Evolutionary conservation across 2,113 vertebrate species (phyloP).

Genomic region (Alligator sinensis): DNA sequence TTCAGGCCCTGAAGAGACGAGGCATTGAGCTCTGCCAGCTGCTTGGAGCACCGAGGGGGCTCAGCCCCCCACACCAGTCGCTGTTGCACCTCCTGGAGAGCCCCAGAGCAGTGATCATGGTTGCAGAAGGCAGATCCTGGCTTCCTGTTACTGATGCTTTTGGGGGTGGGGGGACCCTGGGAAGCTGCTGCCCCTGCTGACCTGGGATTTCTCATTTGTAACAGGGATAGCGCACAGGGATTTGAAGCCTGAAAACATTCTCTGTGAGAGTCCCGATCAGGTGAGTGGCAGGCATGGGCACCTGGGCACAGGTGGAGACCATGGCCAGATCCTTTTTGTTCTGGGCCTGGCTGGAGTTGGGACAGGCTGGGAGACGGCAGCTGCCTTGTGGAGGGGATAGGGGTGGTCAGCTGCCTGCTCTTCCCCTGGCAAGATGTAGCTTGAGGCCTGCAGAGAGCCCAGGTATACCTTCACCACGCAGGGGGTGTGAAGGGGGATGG

Average conservation of each 20-base stretch:
- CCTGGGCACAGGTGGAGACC: too few relatives aligned
- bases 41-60: not conserved
- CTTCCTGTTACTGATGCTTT: too few relatives aligned
- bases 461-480: not conserved
- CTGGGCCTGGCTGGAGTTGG: not conserved
- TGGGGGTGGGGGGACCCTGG: too few relatives aligned
- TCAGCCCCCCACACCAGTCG: fast-evolving
- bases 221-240: constrained; percentile 96
- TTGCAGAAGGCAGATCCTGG: not conserved
- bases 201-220: not conserved
- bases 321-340: too few relatives aligned
- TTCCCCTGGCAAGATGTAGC: too few relatives aligned
- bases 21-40: not conserved
- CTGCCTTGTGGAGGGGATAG: not conserved
- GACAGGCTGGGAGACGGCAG: not conserved
- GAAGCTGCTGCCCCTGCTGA: not conserved
- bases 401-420: not conserved
- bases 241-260: constrained; percentile 97
- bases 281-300: constrained; percentile 62
- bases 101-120: fast-evolving
- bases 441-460: not conserved
- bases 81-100: not conserved
- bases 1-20: not conserved
- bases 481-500: not conserved
- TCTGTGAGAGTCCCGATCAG: constrained; percentile 92